Percentiles rank a stretch among this genome's conserved stretches.
Conservation (phyloP, 2,888 invertebrate species). For the Adelphocoris suturalis region DNA sequence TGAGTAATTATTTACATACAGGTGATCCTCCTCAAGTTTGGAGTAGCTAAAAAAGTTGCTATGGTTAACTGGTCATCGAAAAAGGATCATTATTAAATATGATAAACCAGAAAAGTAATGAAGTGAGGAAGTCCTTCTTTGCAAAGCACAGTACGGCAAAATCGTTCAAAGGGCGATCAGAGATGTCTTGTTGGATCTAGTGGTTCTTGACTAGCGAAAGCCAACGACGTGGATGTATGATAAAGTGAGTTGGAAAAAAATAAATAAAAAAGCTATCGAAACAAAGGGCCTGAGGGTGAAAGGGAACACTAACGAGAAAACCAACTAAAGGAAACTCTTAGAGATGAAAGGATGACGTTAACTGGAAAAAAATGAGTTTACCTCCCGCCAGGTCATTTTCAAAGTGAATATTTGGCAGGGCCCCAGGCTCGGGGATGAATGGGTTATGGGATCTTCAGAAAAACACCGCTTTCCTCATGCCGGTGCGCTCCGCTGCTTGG, state of each 20-base stretch:
- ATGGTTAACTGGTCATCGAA: too few species aligned
- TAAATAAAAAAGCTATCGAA: neutral
- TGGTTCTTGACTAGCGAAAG: neutral
- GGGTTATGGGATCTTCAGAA: constrained; percentile 18
- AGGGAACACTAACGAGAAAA: constrained; percentile 41
- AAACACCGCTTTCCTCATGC: constrained; percentile 22
- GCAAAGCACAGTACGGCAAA: too few species aligned
- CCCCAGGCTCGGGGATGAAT: constrained; percentile 44
- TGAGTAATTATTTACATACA: too few species aligned
- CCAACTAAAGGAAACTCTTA: constrained; percentile 7
- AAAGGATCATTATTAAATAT: too few species aligned
- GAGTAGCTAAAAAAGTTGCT: too few species aligned
- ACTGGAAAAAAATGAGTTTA: constrained; percentile 48
- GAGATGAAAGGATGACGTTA: constrained; percentile 54
- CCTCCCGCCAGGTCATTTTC: constrained; percentile 49
- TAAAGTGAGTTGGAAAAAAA: neutral
- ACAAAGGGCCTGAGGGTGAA: neutral
- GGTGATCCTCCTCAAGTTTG: too few species aligned
- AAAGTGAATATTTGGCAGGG: constrained; percentile 55
- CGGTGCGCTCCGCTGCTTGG: too few species aligned
- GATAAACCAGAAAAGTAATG: too few species aligned
- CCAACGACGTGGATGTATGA: neutral
- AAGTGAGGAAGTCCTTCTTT: too few species aligned
- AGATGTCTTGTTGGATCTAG: too few species aligned
- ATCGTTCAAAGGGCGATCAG: too few species aligned